These are phyloP conservation scores for Aphidius ervi DNA, from an alignment of 1,140 invertebrate genomes.

Conservation along the genomic window DNA sequence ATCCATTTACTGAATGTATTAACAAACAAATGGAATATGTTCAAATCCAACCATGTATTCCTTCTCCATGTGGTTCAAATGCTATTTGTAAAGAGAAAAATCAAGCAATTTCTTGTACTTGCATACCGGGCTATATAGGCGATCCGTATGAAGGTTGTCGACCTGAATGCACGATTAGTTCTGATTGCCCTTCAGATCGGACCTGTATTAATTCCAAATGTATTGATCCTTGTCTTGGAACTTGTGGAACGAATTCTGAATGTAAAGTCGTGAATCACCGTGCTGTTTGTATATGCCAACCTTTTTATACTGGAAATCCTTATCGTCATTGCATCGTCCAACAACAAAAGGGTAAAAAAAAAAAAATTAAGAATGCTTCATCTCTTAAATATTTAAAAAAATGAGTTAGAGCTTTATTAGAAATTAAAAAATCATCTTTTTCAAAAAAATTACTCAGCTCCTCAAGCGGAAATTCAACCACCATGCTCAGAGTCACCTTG, in stretches of 20 bases:
- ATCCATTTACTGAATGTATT: constrained; percentile 53
- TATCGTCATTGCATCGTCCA: constrained; percentile 48
- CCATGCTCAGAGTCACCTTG: constrained; percentile 59
- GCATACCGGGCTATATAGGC: constrained; percentile 50
- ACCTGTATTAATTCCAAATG: constrained; percentile 59
- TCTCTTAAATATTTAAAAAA: too few relatives aligned
- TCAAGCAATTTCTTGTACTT: constrained; percentile 47
- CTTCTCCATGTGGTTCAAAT: constrained; percentile 65
- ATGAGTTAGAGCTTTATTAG: too few relatives aligned
- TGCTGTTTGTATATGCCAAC: constrained; percentile 56
- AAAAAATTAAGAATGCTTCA: too few relatives aligned
- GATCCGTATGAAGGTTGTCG: constrained; percentile 49
- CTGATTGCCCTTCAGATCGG: constrained; percentile 53
- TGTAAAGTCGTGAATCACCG: constrained; percentile 59
- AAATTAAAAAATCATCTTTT: too few relatives aligned
- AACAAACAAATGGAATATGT: constrained; percentile 37
- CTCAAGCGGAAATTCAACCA: constrained; percentile 27
- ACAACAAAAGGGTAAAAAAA: constrained; percentile 22
- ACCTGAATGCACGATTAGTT: constrained; percentile 54
- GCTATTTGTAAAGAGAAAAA: constrained; percentile 55
- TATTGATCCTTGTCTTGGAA: constrained; percentile 52
- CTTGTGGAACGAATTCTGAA: constrained; percentile 57
- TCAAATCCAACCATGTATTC: constrained; percentile 59
- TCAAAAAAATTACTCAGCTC: constrained; percentile 9
- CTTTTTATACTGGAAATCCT: constrained; percentile 54